Conservation (phyloP, 2,888 invertebrate genomes). For the Mantis religiosa region DNA sequence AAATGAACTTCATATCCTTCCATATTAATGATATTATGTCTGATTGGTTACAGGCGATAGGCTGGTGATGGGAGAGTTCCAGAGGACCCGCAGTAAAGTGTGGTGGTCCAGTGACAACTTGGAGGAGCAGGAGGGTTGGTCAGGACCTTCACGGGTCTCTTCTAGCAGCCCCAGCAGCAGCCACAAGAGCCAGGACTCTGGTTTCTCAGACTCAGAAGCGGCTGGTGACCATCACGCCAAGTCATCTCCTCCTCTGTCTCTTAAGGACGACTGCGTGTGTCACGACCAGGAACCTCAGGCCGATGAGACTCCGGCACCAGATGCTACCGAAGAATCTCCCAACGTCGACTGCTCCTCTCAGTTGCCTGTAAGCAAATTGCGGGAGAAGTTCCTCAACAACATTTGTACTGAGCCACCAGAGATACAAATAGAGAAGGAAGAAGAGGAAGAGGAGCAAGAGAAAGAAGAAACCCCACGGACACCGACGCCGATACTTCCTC, state of each 20-base stretch:
- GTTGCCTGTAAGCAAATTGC: background rate
- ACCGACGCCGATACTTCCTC: background rate
- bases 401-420: background rate
- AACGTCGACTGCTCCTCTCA: background rate
- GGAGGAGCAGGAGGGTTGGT: slow-evolving; percentile 37
- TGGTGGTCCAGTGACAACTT: slow-evolving; percentile 57
- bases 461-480: background rate
- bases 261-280: background rate
- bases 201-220: slow-evolving; percentile 71
- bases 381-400: background rate
- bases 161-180: slow-evolving; percentile 51
- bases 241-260: slow-evolving; percentile 44
- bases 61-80: slow-evolving; percentile 57
- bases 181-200: slow-evolving; percentile 74
- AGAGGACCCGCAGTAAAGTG: slow-evolving; percentile 63
- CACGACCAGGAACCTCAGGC: background rate
- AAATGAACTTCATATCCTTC: too few relatives aligned
- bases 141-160: slow-evolving; percentile 35
- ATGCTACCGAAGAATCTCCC: background rate
- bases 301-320: background rate
- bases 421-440: background rate
- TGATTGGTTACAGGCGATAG: background rate
- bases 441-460: background rate
- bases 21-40: too few relatives aligned
- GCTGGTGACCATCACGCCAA: slow-evolving; percentile 41